Evolutionary conservation across 2,113 vertebrate species (phyloP).

Genomic region (Pollimyrus isidori): DNA sequence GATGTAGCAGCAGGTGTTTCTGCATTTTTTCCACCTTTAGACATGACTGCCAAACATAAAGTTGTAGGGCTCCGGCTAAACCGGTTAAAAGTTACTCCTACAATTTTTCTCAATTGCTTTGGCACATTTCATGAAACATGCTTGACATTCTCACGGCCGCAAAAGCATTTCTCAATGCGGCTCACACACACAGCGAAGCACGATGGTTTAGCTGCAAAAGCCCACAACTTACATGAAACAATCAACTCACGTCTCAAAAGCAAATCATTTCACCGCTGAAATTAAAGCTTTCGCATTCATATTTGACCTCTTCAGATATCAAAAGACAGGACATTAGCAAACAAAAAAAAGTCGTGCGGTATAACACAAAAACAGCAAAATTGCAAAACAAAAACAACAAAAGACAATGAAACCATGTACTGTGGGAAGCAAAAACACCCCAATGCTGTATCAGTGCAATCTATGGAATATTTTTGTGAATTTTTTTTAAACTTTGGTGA

Average conservation of each 20-base stretch:
- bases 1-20: not conserved
- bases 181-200: not conserved
- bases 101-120: not conserved
- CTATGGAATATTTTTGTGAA: no score
- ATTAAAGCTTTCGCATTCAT: not conserved
- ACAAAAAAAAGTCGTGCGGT: no score
- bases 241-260: not conserved
- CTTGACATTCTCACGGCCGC: not conserved
- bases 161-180: not conserved
- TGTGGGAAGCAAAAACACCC: no score
- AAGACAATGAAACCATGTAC: no score
- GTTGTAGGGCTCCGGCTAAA: not conserved
- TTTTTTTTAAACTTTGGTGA: no score
- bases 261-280: not conserved
- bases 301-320: no score
- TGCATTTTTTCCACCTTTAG: not conserved
- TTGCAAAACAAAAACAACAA: no score
- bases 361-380: no score
- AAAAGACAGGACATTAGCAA: no score
- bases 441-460: no score
- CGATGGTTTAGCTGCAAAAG: not conserved
- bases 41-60: not conserved
- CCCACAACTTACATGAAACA: not conserved
- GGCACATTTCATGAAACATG: not conserved
- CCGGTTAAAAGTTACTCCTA: not conserved